Evolutionary conservation across 1,140 invertebrate species (phyloP).

Genomic region (Grapholita molesta): DNA sequence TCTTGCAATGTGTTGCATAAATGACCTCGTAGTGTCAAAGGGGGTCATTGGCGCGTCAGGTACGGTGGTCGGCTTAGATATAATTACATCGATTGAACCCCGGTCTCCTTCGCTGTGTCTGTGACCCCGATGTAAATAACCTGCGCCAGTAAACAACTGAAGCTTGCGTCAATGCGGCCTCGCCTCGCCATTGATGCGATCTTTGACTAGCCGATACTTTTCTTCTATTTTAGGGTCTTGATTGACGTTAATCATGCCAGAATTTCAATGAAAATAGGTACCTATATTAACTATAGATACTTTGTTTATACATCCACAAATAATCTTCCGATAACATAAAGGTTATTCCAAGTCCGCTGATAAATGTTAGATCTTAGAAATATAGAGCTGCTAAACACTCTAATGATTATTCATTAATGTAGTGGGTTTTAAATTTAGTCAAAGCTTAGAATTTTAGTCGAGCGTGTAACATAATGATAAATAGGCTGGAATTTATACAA

Average conservation of each 20-base stretch:
- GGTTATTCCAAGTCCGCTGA: neutral
- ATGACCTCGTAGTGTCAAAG: constrained; percentile 68
- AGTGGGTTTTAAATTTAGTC: neutral
- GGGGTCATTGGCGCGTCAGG: constrained; percentile 67
- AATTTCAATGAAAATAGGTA: neutral
- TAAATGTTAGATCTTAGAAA: constrained; percentile 1
- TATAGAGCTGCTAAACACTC: neutral
- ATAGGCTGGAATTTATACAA: constrained; percentile 4
- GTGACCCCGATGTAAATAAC: constrained; percentile 77
- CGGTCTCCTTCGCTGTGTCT: constrained; percentile 69
- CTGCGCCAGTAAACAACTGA: constrained; percentile 73
- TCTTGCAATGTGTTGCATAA: constrained; percentile 66
- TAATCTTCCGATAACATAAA: neutral
- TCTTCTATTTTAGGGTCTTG: constrained; percentile 38
- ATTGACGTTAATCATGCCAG: neutral
- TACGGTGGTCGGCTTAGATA: constrained; percentile 50
- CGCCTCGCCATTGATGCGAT: constrained; percentile 52
- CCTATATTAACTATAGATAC: too few species aligned
- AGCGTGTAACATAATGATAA: neutral
- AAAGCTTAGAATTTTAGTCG: constrained; percentile 1
- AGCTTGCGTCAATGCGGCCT: constrained; percentile 65
- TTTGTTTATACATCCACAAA: neutral
- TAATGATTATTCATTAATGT: neutral
- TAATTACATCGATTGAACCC: constrained; percentile 67
- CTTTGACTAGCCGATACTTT: constrained; percentile 35